phyloP scores from a whole-genome alignment of 1,140 invertebrate genomes.

The Physella acuta region DNA sequence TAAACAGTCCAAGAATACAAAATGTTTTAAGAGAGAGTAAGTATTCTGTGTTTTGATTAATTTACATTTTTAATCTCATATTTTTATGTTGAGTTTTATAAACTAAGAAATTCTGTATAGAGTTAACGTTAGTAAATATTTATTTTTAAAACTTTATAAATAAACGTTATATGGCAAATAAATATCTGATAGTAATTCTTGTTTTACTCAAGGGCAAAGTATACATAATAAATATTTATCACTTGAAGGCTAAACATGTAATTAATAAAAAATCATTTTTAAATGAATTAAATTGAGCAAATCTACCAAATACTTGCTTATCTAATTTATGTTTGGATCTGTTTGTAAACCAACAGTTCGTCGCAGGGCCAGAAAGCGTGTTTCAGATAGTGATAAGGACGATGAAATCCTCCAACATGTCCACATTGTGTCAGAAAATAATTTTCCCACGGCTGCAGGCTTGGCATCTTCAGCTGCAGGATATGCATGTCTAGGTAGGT shows the following conservation, averaged over 20 bases:
- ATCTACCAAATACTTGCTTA: not conserved
- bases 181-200: too few species aligned
- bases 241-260: too few species aligned
- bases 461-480: slow-evolving; percentile 97
- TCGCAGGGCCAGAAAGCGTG: slow-evolving; percentile 36
- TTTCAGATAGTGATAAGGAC: slow-evolving; percentile 6
- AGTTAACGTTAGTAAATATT: too few species aligned
- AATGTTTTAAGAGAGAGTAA: slow-evolving; percentile 78
- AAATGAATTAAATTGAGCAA: not conserved
- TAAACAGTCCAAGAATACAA: slow-evolving; percentile 73
- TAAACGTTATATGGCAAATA: too few species aligned
- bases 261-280: too few species aligned
- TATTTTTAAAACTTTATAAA: too few species aligned
- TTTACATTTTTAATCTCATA: not conserved
- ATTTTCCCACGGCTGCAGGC: slow-evolving; percentile 98
- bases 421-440: slow-evolving; percentile 90
- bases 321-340: not conserved
- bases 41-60: slow-evolving; percentile 31
- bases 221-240: too few species aligned
- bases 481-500: slow-evolving; percentile 72
- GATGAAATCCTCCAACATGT: slow-evolving; percentile 57
- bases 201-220: too few species aligned
- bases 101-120: not conserved
- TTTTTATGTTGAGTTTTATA: not conserved
- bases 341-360: slow-evolving; percentile 44